Conservation (phyloP, 2,113 vertebrate genomes). For the Phrynosoma blainvillii region DNA sequence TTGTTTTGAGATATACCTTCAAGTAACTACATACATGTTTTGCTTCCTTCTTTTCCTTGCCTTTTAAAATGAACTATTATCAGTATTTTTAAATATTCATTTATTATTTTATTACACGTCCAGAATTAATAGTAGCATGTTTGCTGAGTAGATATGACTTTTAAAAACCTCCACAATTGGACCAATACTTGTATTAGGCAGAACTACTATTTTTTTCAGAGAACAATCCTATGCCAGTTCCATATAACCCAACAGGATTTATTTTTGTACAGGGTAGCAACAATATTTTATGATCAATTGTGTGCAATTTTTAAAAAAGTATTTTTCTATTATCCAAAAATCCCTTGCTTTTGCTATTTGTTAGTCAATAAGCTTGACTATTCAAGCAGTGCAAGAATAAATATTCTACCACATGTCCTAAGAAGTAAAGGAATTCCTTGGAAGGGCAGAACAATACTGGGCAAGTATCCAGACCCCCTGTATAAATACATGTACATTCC, state of each 20-base stretch:
- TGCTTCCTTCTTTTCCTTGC: neutral
- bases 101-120: neutral
- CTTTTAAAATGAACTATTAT: neutral
- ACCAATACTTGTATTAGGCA: neutral
- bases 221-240: neutral
- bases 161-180: neutral
- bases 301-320: neutral
- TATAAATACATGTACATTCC: neutral
- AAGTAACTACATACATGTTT: neutral
- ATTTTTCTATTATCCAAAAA: neutral
- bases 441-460: neutral
- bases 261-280: neutral
- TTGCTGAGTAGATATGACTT: neutral
- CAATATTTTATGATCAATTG: neutral
- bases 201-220: neutral
- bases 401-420: neutral
- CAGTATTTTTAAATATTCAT: neutral
- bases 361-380: neutral
- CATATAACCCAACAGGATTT: neutral
- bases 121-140: neutral
- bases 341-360: neutral
- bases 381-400: neutral
- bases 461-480: neutral
- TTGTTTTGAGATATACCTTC: neutral
- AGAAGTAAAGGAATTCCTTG: neutral